Percentiles rank a stretch among this genome's conserved stretches.
Conservation (phyloP, 30 jellyfish, hydroid and myxozoan species). For the Catostylus mosaicus region DNA sequence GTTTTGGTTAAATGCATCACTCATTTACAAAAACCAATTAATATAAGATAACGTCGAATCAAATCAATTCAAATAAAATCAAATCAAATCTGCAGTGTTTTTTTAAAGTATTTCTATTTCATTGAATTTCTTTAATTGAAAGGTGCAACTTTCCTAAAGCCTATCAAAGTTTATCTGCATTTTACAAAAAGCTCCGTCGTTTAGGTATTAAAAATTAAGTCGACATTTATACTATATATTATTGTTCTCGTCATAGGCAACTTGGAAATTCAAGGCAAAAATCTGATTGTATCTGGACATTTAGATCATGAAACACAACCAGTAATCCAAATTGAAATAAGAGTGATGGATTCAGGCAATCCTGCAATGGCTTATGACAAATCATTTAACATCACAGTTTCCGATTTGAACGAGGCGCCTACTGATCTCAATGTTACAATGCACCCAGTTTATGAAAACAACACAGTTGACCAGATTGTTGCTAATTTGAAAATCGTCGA, state of each 20-base stretch:
- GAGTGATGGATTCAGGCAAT: constrained; percentile 72
- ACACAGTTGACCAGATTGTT: constrained; percentile 50
- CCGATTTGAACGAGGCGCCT: constrained; percentile 87
- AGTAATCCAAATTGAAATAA: constrained; percentile 24
- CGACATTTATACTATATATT: no score
- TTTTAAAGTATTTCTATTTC: no score
- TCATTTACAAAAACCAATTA: no score
- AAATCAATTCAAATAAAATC: no score
- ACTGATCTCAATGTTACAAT: constrained; percentile 56
- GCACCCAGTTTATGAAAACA: constrained; percentile 65
- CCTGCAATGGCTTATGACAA: constrained; percentile 65
- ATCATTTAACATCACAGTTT: constrained; percentile 61
- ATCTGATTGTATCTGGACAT: constrained; percentile 51
- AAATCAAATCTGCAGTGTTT: no score
- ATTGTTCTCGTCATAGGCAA: constrained; percentile 39
- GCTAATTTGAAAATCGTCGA: constrained; percentile 70
- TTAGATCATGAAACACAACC: constrained; percentile 70
- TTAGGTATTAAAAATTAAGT: no score
- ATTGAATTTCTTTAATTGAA: no score
- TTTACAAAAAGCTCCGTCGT: no score
- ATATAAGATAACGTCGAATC: no score
- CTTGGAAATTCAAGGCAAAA: constrained; percentile 42
- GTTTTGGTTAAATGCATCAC: no score
- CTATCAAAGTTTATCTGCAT: no score
- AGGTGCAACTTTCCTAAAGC: no score